Conservation (phyloP, 2,113 vertebrate genomes). For the Siniperca chuatsi region DNA sequence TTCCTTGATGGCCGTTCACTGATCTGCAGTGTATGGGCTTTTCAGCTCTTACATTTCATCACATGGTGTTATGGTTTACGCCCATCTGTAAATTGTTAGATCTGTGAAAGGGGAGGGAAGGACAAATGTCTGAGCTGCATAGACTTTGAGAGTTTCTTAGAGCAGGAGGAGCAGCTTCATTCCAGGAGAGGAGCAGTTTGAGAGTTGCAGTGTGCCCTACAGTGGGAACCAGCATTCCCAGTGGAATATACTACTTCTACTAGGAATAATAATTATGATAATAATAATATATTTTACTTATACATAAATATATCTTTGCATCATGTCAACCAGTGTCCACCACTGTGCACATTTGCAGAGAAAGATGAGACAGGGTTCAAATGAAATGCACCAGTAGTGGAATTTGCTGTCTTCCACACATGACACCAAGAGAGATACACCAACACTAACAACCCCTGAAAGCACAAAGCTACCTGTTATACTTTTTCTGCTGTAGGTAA, state of each 20-base stretch:
- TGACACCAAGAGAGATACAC: no score
- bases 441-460: no score
- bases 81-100: not conserved
- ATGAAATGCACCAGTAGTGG: no score
- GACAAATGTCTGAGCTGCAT: not conserved
- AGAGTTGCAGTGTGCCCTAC: not conserved
- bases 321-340: no score
- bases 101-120: not conserved
- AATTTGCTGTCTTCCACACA: no score
- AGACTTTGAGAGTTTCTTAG: not conserved
- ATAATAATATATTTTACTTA: no score
- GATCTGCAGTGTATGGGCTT: fast-evolving
- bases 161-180: not conserved
- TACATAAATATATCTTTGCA: no score
- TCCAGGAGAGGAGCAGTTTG: not conserved
- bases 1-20: not conserved
- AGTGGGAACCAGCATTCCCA: no score
- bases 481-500: no score
- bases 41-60: not conserved
- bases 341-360: no score
- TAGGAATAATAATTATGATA: not conserved
- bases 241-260: not conserved
- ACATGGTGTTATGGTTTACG: not conserved
- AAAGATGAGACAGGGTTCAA: no score
- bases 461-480: no score